A percentile compares a stretch with the other conserved stretches of the same genome.
Conservation (phyloP, 2,888 invertebrate genomes). For the Brassicogethes aeneus region DNA sequence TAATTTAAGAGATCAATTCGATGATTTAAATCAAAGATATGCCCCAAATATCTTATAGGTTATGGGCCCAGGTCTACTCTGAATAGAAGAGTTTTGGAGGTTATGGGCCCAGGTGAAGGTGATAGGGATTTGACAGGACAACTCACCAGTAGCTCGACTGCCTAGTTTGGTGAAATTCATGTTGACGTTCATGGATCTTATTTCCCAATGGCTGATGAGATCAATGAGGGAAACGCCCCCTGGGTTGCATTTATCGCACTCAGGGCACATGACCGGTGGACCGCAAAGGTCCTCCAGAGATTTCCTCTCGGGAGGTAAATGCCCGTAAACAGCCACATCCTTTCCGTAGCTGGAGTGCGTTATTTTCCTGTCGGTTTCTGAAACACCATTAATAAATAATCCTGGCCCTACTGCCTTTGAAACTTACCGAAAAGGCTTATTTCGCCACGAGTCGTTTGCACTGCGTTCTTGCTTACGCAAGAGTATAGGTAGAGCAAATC, state of each 20-base stretch:
- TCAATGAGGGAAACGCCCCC: slow-evolving; percentile 50
- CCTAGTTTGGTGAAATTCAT: slow-evolving; percentile 49
- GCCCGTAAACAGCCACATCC: slow-evolving; percentile 43
- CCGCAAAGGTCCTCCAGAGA: slow-evolving; percentile 54
- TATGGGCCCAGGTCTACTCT: too few species aligned
- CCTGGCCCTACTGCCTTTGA: too few species aligned
- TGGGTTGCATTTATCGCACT: slow-evolving; percentile 54
- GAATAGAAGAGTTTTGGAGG: too few species aligned
- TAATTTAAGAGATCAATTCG: too few species aligned
- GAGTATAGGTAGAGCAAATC: slow-evolving; percentile 67
- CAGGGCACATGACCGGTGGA: slow-evolving; percentile 49
- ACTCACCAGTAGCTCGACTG: slow-evolving; percentile 42
- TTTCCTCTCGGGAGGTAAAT: slow-evolving; percentile 50
- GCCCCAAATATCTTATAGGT: too few species aligned
- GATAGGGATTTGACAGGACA: too few species aligned
- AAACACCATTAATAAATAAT: too few species aligned
- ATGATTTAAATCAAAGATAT: too few species aligned
- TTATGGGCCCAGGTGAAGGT: too few species aligned
- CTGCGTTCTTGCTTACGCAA: slow-evolving; percentile 78
- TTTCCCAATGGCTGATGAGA: slow-evolving; percentile 45
- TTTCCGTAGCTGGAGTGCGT: too few species aligned
- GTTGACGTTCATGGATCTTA: slow-evolving; percentile 51
- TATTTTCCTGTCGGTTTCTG: slow-evolving; percentile 6
- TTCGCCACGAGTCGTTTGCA: slow-evolving; percentile 69
- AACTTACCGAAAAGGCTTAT: slow-evolving; percentile 59